Conservation (phyloP, 2,113 vertebrate species). For the Fregata magnificens region DNA sequence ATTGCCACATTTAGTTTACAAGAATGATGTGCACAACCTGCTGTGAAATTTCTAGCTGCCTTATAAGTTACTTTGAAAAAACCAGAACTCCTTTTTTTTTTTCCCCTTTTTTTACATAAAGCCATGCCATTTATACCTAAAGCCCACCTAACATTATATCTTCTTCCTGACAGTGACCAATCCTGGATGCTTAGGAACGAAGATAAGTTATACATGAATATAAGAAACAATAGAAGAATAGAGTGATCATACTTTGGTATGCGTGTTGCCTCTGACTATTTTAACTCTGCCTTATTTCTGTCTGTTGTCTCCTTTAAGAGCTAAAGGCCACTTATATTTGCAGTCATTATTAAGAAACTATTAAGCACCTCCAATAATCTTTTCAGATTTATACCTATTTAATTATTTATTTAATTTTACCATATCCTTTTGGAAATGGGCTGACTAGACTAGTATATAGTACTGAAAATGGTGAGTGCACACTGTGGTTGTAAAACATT, state of each 20-base stretch:
- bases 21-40: background rate
- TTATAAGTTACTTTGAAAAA: background rate
- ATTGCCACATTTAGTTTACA: background rate
- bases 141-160: background rate
- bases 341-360: background rate
- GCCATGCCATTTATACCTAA: background rate
- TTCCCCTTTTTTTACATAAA: background rate
- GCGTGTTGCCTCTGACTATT: background rate
- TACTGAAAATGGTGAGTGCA: background rate
- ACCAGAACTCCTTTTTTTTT: fast-evolving
- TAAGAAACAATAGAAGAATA: background rate
- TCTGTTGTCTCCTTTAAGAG: background rate
- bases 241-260: background rate
- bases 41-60: background rate
- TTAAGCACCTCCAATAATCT: background rate
- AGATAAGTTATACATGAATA: background rate
- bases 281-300: background rate
- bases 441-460: background rate
- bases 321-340: background rate
- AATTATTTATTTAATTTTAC: background rate
- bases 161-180: background rate
- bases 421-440: background rate
- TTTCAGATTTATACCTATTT: background rate
- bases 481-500: background rate
- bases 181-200: background rate